Percentiles rank a stretch among this genome's conserved stretches.
Conservation (phyloP, 2,888 invertebrate species). For the Caenorhabditis sp. region DNA sequence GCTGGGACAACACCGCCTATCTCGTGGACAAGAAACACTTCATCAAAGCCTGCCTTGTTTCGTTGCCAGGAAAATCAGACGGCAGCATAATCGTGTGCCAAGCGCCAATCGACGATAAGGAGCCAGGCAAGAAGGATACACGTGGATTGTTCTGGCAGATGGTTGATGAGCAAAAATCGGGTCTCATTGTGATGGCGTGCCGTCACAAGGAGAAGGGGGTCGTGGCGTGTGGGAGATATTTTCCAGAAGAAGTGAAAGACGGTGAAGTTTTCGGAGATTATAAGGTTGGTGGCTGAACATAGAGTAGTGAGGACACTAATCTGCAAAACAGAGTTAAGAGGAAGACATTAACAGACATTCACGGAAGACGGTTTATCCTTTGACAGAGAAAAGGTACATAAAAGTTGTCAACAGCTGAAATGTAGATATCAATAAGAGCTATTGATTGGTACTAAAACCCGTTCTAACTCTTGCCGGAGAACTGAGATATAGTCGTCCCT, state of each 20-base stretch:
- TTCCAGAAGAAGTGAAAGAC: neutral
- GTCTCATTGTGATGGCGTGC: constrained; percentile 9
- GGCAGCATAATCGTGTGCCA: constrained; percentile 3
- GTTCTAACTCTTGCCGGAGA: too few relatives aligned
- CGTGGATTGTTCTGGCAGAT: constrained; percentile 5
- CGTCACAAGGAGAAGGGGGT: neutral
- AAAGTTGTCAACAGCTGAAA: too few relatives aligned
- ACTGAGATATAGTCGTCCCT: too few relatives aligned
- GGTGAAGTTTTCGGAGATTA: neutral
- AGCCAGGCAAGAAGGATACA: neutral
- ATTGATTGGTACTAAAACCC: too few relatives aligned
- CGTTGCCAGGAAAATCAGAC: neutral
- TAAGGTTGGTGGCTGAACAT: neutral
- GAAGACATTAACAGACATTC: too few relatives aligned
- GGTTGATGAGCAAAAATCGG: neutral
- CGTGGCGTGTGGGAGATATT: constrained; percentile 8
- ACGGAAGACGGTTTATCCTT: too few relatives aligned
- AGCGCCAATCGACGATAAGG: neutral
- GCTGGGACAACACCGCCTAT: constrained; percentile 1
- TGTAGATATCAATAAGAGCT: too few relatives aligned
- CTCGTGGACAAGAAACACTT: constrained; percentile 6
- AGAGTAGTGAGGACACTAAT: too few relatives aligned
- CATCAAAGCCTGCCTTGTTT: neutral
- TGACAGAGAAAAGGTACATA: too few relatives aligned
- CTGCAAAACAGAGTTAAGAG: too few relatives aligned